A percentile compares a stretch with the other conserved stretches of the same genome.
Evolutionary conservation across 2,113 vertebrate species (phyloP).

Genomic region (Mustelus asterias): DNA sequence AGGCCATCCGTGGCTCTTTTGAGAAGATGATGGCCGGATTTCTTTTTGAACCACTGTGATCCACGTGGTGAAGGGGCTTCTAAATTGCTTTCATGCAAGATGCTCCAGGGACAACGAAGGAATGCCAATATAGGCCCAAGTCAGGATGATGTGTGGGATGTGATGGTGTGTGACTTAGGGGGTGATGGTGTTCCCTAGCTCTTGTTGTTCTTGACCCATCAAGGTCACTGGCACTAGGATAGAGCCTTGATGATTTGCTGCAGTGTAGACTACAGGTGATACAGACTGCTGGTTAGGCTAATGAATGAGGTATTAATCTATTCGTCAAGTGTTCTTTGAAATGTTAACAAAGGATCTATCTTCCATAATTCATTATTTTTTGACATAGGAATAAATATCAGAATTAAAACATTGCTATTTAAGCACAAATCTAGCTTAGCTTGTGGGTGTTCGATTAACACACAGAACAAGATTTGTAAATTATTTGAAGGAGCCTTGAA

Average conservation of each 20-base stretch:
- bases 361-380: background rate
- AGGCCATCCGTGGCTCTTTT: background rate
- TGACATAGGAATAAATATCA: background rate
- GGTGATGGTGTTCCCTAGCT: background rate
- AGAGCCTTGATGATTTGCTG: background rate
- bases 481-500: too few species aligned
- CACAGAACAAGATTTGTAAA: background rate
- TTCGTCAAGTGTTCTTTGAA: too few species aligned
- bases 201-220: background rate
- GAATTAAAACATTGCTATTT: background rate
- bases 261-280: background rate
- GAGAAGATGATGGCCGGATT: background rate
- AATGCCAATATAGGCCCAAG: background rate
- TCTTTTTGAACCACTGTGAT: background rate
- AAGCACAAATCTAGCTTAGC: background rate
- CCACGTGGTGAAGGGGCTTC: background rate
- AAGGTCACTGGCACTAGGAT: background rate
- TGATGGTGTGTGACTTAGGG: background rate
- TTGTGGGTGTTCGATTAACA: background rate
- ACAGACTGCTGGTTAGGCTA: background rate
- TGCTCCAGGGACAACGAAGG: background rate
- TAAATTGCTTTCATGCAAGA: background rate
- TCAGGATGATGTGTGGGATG: background rate
- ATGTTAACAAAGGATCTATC: background rate
- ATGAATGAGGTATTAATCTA: background rate